Evolutionary conservation across 2,113 vertebrate genomes (phyloP), one percentile per base, ranked within the genome.

Genomic region (Solea solea): DNA sequence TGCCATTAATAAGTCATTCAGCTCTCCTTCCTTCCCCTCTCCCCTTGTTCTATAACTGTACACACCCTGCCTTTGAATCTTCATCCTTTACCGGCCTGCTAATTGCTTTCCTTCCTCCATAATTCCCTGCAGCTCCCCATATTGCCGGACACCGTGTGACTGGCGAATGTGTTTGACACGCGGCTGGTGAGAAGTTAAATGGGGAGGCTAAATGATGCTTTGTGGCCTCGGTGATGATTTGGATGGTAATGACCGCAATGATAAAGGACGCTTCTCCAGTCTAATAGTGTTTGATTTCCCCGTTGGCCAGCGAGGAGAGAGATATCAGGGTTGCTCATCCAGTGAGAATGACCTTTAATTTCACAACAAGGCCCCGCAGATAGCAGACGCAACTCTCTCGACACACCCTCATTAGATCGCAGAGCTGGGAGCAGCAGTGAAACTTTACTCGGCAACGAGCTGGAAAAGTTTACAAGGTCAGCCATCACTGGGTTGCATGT

Each of bases 231-330:
- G 74, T 79, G 84, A 90, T 90, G 89, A 90, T 88, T 87, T 11
- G 59, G 69, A 83, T 69, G 84, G 90, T 90, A 91, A 91, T 82
- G 88, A 83, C 85, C 34, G 69, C 56, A 56, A 81, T 85, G 90
- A 91, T 90, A 90, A 89, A 91, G 80, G 85, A 89, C 69, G 57
- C 83, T 80, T 81, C 80, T 89, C 73, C 27, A 53, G 74, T 81
- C 86, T 90, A 91, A 92, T 90, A 82, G 86, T 64, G 64, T 89
- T 87, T 91, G 89, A 92, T 92, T 91, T 92, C 91, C 91, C 90
- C 69, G 50, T 78, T 85, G 89, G 90, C 82, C 68, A 70, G 60
- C 9, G 63, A 77, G 77, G 13, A 56, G 74, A 80, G 82, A 85
- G 83, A 86, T 80, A 91, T 88, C 85, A 54, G 78, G 83, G 81